A percentile compares a stretch with the other conserved stretches of the same genome.
These are phyloP conservation scores for Stegophylla sp. DNA, from an alignment of 2,888 invertebrate genomes.

Conservation along the genomic window DNA sequence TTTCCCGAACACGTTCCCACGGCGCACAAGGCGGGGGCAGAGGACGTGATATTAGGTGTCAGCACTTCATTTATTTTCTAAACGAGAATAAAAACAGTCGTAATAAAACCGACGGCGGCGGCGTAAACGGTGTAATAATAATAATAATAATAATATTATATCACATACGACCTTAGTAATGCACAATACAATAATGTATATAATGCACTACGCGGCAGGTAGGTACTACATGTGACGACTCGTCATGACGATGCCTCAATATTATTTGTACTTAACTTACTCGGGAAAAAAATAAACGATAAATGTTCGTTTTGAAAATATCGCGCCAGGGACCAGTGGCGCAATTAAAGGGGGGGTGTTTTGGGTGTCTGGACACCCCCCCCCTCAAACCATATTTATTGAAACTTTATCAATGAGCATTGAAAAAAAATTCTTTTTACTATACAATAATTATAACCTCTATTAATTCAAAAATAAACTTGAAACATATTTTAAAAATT, in stretches of 20 bases:
- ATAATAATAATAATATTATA: background rate
- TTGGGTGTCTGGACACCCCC: too few relatives aligned
- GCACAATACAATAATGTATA: too few relatives aligned
- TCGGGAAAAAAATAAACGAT: background rate
- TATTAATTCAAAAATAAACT: too few relatives aligned
- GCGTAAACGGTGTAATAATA: too few relatives aligned
- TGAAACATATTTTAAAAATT: too few relatives aligned
- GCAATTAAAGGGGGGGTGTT: too few relatives aligned
- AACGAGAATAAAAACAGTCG: conserved; percentile 38
- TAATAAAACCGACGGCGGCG: conserved; percentile 1
- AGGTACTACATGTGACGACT: background rate
- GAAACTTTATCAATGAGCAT: too few relatives aligned
- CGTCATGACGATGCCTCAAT: conserved; percentile 1
- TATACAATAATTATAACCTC: too few relatives aligned
- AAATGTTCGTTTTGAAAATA: background rate
- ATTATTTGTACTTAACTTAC: background rate
- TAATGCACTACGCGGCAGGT: too few relatives aligned
- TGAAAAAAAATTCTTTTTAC: too few relatives aligned
- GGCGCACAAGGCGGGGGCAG: too few relatives aligned
- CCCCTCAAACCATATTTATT: too few relatives aligned
- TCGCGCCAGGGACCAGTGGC: background rate
- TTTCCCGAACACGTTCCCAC: conserved; percentile 50
- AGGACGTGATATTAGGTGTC: conserved; percentile 30
- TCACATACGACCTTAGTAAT: background rate
- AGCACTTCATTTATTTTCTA: conserved; percentile 42